phyloP scores from a whole-genome alignment of 2,888 invertebrate genomes.

The Plebejus anna region DNA sequence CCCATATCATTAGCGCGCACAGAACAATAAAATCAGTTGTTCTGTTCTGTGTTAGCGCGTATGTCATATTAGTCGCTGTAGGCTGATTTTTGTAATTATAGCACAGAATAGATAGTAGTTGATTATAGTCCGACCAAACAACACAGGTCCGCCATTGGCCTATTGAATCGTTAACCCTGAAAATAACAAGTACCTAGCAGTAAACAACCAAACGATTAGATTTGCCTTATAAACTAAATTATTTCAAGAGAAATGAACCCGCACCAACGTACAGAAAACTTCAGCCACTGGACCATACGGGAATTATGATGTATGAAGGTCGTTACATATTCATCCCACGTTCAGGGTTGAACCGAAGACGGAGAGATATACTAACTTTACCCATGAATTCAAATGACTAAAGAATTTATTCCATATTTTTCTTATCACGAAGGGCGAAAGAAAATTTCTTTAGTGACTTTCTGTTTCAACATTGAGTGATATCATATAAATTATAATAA shows the following conservation, averaged over 20 bases:
- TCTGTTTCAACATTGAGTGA: neutral
- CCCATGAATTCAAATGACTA: slow-evolving; percentile 36
- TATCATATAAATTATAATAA: neutral
- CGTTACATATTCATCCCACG: slow-evolving; percentile 35
- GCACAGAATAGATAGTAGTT: too few species aligned
- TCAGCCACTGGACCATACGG: slow-evolving; percentile 28
- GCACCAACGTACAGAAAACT: neutral
- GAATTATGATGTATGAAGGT: slow-evolving; percentile 14
- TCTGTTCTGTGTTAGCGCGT: too few species aligned
- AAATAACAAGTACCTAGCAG: too few species aligned
- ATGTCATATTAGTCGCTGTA: too few species aligned
- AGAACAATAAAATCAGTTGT: too few species aligned
- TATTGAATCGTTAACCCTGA: too few species aligned
- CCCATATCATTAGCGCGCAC: too few species aligned
- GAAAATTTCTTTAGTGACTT: slow-evolving; percentile 1
- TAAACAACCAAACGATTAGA: too few species aligned
- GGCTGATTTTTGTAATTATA: too few species aligned
- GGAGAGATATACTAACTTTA: slow-evolving; percentile 36
- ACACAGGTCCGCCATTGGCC: too few species aligned
- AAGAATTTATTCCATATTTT: slow-evolving; percentile 28
- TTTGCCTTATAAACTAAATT: too few species aligned
- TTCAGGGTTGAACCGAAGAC: slow-evolving; percentile 27
- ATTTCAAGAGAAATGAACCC: neutral
- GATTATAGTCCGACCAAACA: too few species aligned
- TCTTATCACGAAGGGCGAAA: slow-evolving; percentile 4